These are phyloP conservation scores for Poeciliopsis turneri DNA, from an alignment of 2,797 vertebrate species.

Conservation along the genomic window DNA sequence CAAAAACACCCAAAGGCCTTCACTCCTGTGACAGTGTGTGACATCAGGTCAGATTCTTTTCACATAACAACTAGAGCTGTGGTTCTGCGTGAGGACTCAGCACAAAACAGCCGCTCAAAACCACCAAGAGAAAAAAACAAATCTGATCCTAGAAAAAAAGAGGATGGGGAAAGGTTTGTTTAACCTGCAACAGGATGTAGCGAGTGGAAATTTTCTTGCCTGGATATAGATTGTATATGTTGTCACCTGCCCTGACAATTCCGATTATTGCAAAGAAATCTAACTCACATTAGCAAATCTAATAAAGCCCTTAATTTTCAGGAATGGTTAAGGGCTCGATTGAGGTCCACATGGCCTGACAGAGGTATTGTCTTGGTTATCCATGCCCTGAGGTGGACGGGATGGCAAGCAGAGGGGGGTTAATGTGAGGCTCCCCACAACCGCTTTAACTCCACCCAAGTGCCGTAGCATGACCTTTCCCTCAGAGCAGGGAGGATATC, in stretches of 20 bases:
- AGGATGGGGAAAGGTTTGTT: constrained; percentile 17
- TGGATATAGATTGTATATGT: constrained; percentile 1
- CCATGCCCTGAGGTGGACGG: constrained; percentile 30
- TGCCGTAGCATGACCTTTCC: constrained; percentile 69
- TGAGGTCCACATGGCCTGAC: constrained; percentile 9
- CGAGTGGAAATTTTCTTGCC: neutral
- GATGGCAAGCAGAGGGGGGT: neutral
- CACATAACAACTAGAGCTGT: constrained; percentile 73
- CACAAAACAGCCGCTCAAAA: constrained; percentile 57
- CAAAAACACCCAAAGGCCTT: constrained; percentile 78
- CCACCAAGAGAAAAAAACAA: constrained; percentile 6
- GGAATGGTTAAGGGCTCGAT: neutral
- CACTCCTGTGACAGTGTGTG: constrained; percentile 76
- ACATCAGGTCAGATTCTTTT: constrained; percentile 82
- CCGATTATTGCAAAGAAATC: neutral
- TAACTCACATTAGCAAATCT: constrained; percentile 8
- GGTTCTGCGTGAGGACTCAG: constrained; percentile 61
- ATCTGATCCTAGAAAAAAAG: neutral
- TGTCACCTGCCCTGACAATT: neutral
- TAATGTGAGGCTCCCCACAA: constrained; percentile 22
- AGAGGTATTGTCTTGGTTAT: constrained; percentile 38
- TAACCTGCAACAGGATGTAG: constrained; percentile 3
- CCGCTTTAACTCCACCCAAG: constrained; percentile 43
- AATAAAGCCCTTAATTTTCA: neutral
- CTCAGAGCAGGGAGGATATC: constrained; percentile 66